Conservation (phyloP, 2,888 invertebrate species). For the Amphipyra berbera region DNA sequence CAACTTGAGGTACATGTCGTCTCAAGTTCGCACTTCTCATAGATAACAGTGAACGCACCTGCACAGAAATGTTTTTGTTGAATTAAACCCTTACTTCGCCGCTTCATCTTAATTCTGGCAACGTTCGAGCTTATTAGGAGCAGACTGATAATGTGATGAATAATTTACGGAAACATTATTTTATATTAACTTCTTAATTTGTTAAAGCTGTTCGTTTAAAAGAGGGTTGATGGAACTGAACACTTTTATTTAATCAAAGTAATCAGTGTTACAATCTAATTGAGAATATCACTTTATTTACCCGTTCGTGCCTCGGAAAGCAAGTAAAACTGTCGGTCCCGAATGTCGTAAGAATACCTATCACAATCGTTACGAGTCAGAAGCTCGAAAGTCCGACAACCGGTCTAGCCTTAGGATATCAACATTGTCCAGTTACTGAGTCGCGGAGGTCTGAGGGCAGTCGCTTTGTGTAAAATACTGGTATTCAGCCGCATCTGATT, state of each 20-base stretch:
- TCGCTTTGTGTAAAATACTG: no score
- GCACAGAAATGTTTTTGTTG: constrained; percentile 50
- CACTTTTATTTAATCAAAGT: background rate
- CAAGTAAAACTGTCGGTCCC: no score
- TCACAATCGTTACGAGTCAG: no score
- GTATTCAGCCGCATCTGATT: no score
- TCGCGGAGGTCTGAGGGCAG: no score
- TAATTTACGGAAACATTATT: constrained; percentile 54
- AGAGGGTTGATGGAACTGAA: no score
- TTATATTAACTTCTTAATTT: constrained; percentile 54
- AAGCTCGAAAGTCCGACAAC: no score
- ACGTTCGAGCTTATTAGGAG: constrained; percentile 51
- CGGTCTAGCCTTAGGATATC: no score
- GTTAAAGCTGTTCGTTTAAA: constrained; percentile 42
- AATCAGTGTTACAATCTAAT: background rate
- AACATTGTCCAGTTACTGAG: no score
- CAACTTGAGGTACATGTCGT: constrained; percentile 38
- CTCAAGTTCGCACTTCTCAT: constrained; percentile 26
- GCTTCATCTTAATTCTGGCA: constrained; percentile 56
- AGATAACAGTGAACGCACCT: constrained; percentile 53
- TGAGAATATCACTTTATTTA: background rate
- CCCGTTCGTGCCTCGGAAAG: no score
- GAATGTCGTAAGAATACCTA: no score
- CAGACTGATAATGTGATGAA: constrained; percentile 53
- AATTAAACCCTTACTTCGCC: constrained; percentile 48